A percentile compares a stretch with the other conserved stretches of the same genome.
phyloP scores from a whole-genome alignment of 2,113 vertebrate genomes.

The Donacobius atricapilla region DNA sequence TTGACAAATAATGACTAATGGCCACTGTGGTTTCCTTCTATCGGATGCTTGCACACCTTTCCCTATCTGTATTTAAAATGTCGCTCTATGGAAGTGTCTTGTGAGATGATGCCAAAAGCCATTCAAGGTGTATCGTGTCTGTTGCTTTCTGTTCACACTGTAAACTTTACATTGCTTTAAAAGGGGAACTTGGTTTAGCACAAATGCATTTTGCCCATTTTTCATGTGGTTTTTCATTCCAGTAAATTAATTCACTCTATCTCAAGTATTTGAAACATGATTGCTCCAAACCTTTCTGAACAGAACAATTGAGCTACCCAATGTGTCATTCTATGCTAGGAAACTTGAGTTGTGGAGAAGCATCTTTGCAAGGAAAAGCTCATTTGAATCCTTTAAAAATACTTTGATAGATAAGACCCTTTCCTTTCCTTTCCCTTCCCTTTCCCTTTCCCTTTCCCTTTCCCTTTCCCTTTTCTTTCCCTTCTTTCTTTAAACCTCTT shows the following conservation, averaged over 20 bases:
- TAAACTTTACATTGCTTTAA: background rate
- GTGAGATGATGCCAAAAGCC: background rate
- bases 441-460: no score
- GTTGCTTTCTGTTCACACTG: background rate
- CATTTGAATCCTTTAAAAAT: background rate
- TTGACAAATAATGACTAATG: background rate
- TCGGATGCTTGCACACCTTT: background rate
- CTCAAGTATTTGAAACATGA: background rate
- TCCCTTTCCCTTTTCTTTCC: accelerated
- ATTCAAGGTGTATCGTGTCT: background rate
- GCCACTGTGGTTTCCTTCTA: background rate
- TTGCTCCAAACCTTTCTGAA: background rate
- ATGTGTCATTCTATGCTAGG: background rate
- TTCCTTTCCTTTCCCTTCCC: no score
- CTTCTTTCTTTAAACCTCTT: background rate
- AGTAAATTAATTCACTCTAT: background rate
- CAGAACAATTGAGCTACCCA: background rate
- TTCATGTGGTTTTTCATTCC: background rate
- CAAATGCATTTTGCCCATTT: background rate
- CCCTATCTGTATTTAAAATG: background rate
- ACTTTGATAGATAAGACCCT: background rate
- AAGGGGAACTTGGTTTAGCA: background rate
- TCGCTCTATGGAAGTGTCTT: background rate
- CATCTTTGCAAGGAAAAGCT: background rate
- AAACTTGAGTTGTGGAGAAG: background rate